Base-by-base conservation (phyloP, 2,113 vertebrate species). In the Eubucco bourcierii region DNA sequence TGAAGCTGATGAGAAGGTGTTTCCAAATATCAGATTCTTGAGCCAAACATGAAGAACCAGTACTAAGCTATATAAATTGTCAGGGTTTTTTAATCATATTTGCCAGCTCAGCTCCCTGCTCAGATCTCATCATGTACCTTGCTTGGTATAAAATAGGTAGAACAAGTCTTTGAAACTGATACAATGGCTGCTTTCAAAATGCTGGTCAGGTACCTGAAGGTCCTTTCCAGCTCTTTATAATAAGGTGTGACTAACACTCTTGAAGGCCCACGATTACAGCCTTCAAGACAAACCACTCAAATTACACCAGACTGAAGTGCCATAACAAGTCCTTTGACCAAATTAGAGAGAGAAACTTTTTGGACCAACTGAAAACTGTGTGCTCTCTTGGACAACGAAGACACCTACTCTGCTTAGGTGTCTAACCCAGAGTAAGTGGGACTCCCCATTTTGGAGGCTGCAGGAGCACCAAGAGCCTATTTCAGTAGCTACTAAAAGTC, bases 221-320 rank as follows among this genome's bases (percentile, higher is more conserved):
- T 86, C n/a, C 44, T 75, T 84, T 85, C 53, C 34, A 61, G 8
- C 17, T 60, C 37, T 50, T 87, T 59, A 17, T 39, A 67, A 67
- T 0, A 2, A 3, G 10, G 3, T 39, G 29, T 50, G 47, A 84
- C 41, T 80, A 72, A 71, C 0, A 0, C 1, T 65, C 13, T 23
- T 44, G 39, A 75, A 90, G 90, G 15, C 14, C n/a, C 25, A 19
- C 8, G 25, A 24, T 10, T 70, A 15, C 5, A 66, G 47, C 31
- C 31, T 83, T 78, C 73, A 78, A 66, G 53, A 58, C 15, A 60
- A 24, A n/a, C 4, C 24, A 15, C 31, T 23, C 70, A 27, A 0
- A 0, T 31, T 0, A 1, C n/a, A 72, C 19, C 19, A 84, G 58
- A 37, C 11, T 33, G 31, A 6, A 68, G 9, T 34, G 33, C 15